phyloP scores from a whole-genome alignment of 2,113 vertebrate genomes.

The Myotis brandtii region DNA sequence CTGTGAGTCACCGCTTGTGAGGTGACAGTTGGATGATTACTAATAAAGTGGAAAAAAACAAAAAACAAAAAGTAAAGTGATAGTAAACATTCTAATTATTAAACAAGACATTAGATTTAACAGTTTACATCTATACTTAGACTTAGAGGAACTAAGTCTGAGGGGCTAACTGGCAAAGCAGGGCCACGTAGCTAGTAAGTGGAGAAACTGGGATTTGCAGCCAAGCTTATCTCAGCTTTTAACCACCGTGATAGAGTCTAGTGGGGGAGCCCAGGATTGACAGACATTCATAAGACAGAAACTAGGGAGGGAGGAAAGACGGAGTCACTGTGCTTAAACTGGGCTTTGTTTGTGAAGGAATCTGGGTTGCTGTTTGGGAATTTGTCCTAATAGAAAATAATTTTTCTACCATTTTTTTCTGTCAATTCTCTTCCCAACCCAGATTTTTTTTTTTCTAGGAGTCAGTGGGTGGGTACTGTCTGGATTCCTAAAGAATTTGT shows the following conservation, averaged over 20 bases:
- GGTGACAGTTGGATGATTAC: neutral
- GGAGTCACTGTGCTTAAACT: neutral
- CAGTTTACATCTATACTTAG: neutral
- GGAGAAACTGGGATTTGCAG: neutral
- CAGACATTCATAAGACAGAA: neutral
- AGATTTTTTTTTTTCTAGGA: constrained; percentile 18
- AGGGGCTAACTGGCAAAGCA: neutral
- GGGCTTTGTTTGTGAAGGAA: neutral
- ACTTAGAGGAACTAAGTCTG: neutral
- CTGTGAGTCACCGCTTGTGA: neutral
- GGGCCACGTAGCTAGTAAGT: neutral
- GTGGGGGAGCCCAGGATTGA: neutral
- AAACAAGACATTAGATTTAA: neutral
- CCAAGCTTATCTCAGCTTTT: constrained; percentile 30
- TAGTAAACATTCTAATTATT: neutral
- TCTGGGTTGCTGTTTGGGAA: neutral
- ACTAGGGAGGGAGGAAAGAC: neutral
- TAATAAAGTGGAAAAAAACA: neutral
- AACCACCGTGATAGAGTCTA: neutral
- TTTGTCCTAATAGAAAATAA: neutral
- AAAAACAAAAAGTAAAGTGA: neutral
- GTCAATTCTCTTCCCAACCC: neutral
- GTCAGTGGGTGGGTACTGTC: constrained; percentile 55
- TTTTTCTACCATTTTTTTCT: neutral
- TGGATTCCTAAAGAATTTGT: constrained; percentile 71